Conservation (phyloP, 2,888 invertebrate genomes). For the Scaptomyza polygonia region DNA sequence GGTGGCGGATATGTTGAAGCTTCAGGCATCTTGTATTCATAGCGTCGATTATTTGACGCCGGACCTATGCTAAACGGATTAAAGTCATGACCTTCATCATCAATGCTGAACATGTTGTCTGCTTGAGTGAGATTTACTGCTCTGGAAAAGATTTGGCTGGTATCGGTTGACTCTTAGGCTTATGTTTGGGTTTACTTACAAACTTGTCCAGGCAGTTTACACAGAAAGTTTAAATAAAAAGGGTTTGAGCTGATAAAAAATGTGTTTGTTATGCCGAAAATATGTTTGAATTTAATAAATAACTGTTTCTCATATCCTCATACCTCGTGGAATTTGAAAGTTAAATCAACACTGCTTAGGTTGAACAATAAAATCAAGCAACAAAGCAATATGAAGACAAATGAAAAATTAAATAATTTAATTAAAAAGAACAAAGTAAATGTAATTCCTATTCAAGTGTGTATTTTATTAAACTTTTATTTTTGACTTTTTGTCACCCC, state of each 20-base stretch:
- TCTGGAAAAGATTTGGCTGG: neutral
- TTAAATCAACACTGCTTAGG: neutral
- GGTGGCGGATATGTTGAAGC: constrained; percentile 55
- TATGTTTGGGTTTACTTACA: neutral
- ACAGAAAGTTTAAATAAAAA: neutral
- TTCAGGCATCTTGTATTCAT: constrained; percentile 42
- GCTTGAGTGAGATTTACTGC: neutral
- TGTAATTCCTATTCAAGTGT: neutral
- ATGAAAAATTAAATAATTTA: neutral
- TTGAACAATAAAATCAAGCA: constrained; percentile 12
- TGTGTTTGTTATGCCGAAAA: constrained; percentile 11
- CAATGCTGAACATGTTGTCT: constrained; percentile 47
- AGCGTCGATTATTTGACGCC: constrained; percentile 4
- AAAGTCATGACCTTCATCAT: constrained; percentile 41
- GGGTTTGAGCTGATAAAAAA: neutral
- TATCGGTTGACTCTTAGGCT: neutral
- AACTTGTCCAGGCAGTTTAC: neutral
- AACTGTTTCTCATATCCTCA: constrained; percentile 20
- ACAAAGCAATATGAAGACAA: too few relatives aligned
- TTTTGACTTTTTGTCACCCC: neutral
- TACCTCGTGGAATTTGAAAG: constrained; percentile 12
- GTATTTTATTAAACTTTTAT: neutral
- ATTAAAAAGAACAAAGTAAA: neutral
- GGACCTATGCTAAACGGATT: constrained; percentile 61
- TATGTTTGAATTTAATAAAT: neutral